Evolutionary conservation across 2,113 vertebrate species (phyloP).

Genomic region (Neotoma lepida): DNA sequence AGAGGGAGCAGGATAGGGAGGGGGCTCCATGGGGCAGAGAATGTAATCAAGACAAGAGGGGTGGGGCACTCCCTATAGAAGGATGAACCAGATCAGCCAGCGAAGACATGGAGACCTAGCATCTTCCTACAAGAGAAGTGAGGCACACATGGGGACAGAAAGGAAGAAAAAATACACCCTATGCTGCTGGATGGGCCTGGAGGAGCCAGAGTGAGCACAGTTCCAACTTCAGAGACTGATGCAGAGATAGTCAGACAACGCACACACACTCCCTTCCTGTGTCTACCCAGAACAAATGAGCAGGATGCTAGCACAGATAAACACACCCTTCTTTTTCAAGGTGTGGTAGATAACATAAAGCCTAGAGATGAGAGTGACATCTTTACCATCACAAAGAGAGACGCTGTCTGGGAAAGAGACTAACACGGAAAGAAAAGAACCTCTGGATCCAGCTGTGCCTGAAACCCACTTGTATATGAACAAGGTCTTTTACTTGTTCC

Average conservation of each 20-base stretch:
- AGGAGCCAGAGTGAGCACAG: neutral
- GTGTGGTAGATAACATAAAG: neutral
- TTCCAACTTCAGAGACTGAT: neutral
- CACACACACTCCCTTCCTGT: neutral
- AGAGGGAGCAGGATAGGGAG: neutral
- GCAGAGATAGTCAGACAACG: neutral
- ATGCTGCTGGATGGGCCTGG: neutral
- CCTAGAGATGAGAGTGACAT: neutral
- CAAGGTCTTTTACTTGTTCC: neutral
- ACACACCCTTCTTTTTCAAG: neutral
- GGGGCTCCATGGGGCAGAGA: neutral
- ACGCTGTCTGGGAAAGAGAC: neutral
- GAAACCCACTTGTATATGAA: neutral
- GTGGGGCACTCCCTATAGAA: neutral
- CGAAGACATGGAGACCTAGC: neutral
- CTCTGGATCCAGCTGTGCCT: conserved; percentile 24
- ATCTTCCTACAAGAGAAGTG: neutral
- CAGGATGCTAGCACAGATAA: neutral
- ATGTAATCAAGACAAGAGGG: too few species aligned
- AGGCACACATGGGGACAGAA: neutral
- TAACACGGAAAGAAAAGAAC: neutral
- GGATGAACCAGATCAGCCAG: neutral
- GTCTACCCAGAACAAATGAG: neutral
- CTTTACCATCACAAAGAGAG: neutral
- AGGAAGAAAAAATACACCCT: neutral